phyloP scores from a whole-genome alignment of 2,888 invertebrate genomes.

The Apamea monoglypha region DNA sequence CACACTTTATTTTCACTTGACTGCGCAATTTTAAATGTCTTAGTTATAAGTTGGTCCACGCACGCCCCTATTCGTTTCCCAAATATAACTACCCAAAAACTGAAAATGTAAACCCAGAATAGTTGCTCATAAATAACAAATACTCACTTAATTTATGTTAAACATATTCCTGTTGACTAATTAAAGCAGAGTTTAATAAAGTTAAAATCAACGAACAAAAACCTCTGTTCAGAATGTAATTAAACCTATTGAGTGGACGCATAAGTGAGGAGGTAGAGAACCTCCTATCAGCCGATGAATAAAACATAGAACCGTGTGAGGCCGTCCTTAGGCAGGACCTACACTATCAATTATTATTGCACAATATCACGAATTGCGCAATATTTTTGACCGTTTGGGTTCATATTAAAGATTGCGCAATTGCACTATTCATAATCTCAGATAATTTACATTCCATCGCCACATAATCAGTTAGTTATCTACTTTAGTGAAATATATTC shows the following conservation, averaged over 20 bases:
- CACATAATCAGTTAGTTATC: background rate
- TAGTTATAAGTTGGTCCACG: background rate
- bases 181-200: constrained; percentile 45
- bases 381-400: background rate
- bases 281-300: constrained; percentile 78
- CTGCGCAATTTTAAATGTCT: too few species aligned
- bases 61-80: too few species aligned
- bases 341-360: background rate
- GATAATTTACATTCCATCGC: too few species aligned
- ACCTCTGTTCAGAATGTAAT: constrained; percentile 76
- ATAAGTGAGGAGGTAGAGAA: constrained; percentile 74
- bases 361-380: background rate
- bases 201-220: constrained; percentile 67
- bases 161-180: constrained; percentile 43
- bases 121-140: constrained; percentile 8
- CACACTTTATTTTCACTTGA: too few species aligned
- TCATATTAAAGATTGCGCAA: background rate
- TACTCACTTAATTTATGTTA: constrained; percentile 29
- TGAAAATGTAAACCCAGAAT: constrained; percentile 10
- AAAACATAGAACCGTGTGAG: constrained; percentile 80
- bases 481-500: background rate
- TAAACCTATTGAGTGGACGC: constrained; percentile 77
- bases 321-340: constrained; percentile 62
- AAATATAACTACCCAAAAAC: too few species aligned
- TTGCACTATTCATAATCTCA: too few species aligned